phyloP scores from a whole-genome alignment of 2,797 vertebrate species.

The Coranthus polyacanthus region DNA sequence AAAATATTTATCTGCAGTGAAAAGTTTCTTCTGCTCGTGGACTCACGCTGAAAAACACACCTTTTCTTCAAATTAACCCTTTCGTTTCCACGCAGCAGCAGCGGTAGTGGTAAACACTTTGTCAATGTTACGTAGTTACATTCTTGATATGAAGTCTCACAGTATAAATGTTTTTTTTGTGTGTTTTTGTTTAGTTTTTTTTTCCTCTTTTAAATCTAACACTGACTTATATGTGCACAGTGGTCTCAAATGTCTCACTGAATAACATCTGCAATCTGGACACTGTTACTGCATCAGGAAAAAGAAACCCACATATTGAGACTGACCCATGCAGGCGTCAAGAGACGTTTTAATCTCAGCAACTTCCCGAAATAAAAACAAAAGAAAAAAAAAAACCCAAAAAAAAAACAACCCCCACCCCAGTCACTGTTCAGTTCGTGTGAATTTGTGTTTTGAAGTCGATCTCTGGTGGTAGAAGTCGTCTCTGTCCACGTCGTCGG shows the following conservation, averaged over 20 bases:
- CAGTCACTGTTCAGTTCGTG: constrained; percentile 14
- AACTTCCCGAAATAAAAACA: constrained; percentile 11
- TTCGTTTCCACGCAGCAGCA: constrained; percentile 71
- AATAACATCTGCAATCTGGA: constrained; percentile 57
- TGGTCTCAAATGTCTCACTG: constrained; percentile 69
- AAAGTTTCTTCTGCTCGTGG: constrained; percentile 61
- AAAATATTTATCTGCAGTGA: constrained; percentile 64
- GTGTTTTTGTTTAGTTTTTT: too few relatives aligned
- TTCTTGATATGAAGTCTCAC: constrained; percentile 79
- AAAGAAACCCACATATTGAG: constrained; percentile 41
- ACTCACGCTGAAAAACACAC: constrained; percentile 39
- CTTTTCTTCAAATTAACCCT: constrained; percentile 17
- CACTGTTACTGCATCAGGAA: constrained; percentile 65
- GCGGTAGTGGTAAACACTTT: constrained; percentile 57
- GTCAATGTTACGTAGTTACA: constrained; percentile 71
- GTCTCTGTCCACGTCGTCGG: constrained; percentile 7
- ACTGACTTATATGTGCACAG: constrained; percentile 72
- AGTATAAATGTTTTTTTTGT: constrained; percentile 72
- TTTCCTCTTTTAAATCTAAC: constrained; percentile 52
- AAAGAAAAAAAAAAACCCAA: too few relatives aligned
- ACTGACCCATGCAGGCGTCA: constrained; percentile 66
- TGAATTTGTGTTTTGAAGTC: constrained; percentile 27
- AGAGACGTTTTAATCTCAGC: constrained; percentile 32
- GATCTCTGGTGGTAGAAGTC: constrained; percentile 28
- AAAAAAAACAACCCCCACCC: too few relatives aligned